phyloP scores from a whole-genome alignment of 2,113 vertebrate genomes.

The Microcebus lehilahytsara region DNA sequence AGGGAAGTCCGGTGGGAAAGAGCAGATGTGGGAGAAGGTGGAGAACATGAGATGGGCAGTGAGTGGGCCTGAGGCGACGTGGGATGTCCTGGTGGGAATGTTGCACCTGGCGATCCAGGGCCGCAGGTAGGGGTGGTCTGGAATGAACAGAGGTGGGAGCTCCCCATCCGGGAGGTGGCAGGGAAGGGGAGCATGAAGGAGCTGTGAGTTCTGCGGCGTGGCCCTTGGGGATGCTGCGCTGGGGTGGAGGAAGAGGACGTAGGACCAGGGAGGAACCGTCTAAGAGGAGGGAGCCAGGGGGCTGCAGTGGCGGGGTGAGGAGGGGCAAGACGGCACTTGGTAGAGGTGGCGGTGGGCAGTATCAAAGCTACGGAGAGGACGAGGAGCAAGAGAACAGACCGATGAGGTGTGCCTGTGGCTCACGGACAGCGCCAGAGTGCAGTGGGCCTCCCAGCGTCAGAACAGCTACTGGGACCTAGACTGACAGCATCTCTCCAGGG shows the following conservation, averaged over 20 bases:
- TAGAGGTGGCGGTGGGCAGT: neutral
- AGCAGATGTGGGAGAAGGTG: neutral
- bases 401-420: neutral
- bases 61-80: neutral
- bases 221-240: accelerated
- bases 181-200: neutral
- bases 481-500: neutral
- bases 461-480: neutral
- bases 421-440: neutral
- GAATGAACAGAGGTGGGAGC: neutral
- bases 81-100: neutral
- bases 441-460: accelerated
- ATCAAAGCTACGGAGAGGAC: neutral
- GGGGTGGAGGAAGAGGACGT: no score
- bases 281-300: neutral
- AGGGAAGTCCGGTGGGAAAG: neutral
- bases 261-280: neutral
- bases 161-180: accelerated
- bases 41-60: neutral
- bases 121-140: accelerated
- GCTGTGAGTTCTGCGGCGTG: neutral
- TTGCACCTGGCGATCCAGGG: neutral
- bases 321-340: neutral
- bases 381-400: no score
- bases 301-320: neutral